Conservation (phyloP, 1,140 invertebrate genomes). For the Nasonia vitripennis region DNA sequence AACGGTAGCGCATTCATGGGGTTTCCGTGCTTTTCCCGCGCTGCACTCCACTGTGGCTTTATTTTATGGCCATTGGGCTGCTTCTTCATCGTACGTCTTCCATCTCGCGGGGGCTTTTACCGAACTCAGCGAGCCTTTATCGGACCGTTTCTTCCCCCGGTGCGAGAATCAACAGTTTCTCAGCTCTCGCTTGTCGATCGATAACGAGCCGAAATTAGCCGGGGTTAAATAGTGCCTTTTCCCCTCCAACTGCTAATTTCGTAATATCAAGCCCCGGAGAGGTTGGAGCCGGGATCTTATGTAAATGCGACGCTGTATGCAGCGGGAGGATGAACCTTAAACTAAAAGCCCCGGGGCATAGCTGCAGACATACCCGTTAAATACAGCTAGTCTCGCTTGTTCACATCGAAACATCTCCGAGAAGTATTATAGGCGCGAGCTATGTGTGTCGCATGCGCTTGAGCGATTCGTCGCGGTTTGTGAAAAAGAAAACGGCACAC, state of each 20-base stretch:
- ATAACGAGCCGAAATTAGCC: too few relatives aligned
- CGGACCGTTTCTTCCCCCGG: too few relatives aligned
- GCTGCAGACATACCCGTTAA: not conserved
- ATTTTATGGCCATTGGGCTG: not conserved
- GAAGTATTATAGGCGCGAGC: not conserved
- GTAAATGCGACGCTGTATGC: not conserved
- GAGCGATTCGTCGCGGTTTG: too few relatives aligned
- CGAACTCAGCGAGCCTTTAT: not conserved
- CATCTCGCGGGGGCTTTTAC: not conserved
- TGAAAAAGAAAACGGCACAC: too few relatives aligned
- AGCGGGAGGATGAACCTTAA: not conserved
- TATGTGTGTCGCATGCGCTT: too few relatives aligned
- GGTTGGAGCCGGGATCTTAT: not conserved
- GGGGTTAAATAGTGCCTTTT: not conserved
- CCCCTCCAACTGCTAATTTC: not conserved
- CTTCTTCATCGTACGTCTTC: not conserved
- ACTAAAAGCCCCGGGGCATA: not conserved
- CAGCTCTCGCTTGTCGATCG: too few relatives aligned
- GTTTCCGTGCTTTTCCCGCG: not conserved
- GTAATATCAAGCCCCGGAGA: not conserved
- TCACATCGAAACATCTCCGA: not conserved
- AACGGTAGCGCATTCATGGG: conserved; percentile 18
- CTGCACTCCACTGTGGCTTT: conserved; percentile 1
- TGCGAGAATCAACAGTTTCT: not conserved
- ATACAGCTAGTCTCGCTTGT: not conserved